phyloP scores from a whole-genome alignment of 2,888 invertebrate species.

The Sepiola atlantica region DNA sequence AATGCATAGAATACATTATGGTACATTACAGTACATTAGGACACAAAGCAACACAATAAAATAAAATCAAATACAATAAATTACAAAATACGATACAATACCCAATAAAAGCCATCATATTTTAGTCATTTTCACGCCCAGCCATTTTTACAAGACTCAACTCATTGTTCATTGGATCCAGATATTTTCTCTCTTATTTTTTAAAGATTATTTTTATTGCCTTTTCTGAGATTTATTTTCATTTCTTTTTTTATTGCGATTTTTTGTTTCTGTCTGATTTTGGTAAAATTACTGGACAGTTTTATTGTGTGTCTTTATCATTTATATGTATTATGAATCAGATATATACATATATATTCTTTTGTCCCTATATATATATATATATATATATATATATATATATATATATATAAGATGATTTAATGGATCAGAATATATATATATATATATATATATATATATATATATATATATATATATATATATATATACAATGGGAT shows the following conservation, averaged over 20 bases:
- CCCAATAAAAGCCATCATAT: neutral
- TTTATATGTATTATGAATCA: neutral
- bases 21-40: neutral
- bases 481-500: neutral
- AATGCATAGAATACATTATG: constrained; percentile 11
- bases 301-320: neutral
- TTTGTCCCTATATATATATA: neutral
- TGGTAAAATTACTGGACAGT: neutral
- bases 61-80: neutral
- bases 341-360: neutral
- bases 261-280: neutral
- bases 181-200: neutral
- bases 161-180: neutral
- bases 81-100: neutral
- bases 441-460: neutral
- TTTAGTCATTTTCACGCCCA: constrained; percentile 18
- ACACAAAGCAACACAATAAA: neutral
- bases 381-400: neutral
- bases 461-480: neutral
- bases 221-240: neutral
- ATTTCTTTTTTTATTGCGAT: neutral
- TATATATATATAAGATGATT: too few relatives aligned
- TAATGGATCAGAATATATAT: too few relatives aligned
- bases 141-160: neutral
- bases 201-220: neutral